phyloP scores from a whole-genome alignment of 2,113 vertebrate genomes.

The Boulengeromyrus knoepffleri region DNA sequence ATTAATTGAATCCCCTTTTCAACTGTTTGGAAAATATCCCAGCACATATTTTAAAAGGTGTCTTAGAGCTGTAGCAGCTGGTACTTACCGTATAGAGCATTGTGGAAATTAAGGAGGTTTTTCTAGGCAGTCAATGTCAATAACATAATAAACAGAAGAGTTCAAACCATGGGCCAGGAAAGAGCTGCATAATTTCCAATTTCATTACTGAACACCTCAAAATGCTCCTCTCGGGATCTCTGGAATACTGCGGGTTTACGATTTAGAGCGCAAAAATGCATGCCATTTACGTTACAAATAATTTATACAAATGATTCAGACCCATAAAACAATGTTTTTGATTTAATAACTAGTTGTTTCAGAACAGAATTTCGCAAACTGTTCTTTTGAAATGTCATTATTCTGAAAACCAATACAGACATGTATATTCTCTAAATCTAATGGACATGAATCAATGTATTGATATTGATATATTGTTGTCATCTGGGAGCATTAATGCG shows the following conservation, averaged over 20 bases:
- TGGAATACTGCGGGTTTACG: neutral
- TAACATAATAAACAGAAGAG: neutral
- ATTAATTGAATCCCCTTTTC: constrained; percentile 58
- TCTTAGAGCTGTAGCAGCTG: constrained; percentile 58
- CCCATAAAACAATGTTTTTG: neutral
- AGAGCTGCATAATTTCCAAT: neutral
- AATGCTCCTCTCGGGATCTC: neutral
- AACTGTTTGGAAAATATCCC: constrained; percentile 47
- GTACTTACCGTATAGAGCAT: constrained; percentile 38
- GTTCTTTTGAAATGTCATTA: neutral
- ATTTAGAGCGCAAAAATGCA: neutral
- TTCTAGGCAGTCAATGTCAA: constrained; percentile 48
- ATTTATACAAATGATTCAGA: neutral
- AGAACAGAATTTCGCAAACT: neutral
- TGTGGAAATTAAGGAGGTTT: constrained; percentile 54
- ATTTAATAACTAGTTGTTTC: neutral
- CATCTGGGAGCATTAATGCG: neutral
- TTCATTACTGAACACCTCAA: neutral
- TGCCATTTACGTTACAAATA: neutral
- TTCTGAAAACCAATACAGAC: neutral
- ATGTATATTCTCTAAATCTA: neutral
- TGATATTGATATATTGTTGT: neutral
- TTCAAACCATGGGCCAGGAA: neutral
- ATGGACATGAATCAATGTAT: neutral
- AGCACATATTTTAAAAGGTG: constrained; percentile 52